These are phyloP conservation scores for Ciconia nigra DNA, from an alignment of 2,797 vertebrate genomes.

Conservation along the genomic window DNA sequence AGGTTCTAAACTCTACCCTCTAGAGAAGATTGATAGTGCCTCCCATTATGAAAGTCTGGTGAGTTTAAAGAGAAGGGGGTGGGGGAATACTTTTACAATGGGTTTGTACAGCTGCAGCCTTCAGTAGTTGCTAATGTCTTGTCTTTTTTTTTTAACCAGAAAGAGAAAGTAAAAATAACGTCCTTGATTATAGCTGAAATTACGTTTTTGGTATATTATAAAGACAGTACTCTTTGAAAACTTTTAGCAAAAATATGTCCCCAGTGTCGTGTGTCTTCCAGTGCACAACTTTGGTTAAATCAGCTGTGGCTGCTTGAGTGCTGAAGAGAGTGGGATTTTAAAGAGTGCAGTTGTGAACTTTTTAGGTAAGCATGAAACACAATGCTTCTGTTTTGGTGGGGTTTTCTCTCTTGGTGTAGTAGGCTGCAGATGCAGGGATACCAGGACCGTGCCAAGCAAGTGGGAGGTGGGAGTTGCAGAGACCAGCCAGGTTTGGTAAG, in stretches of 20 bases:
- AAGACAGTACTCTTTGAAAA: not conserved
- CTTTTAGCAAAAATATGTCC: not conserved
- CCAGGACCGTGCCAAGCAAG: not conserved
- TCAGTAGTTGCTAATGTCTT: not conserved
- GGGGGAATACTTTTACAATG: accelerated
- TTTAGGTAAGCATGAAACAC: not conserved
- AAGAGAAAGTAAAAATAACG: not conserved
- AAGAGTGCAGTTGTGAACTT: not conserved
- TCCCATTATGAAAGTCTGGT: not conserved
- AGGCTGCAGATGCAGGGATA: not conserved
- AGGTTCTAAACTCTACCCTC: not conserved
- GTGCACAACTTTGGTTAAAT: not conserved
- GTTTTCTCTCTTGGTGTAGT: not conserved
- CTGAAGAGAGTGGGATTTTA: not conserved
- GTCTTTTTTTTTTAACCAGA: not conserved
- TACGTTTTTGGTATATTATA: not conserved
- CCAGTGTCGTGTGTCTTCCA: not conserved
- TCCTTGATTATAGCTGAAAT: not conserved
- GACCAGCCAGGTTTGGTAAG: not conserved
- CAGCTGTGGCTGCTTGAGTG: not conserved
- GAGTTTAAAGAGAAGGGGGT: not conserved
- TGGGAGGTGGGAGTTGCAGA: not conserved
- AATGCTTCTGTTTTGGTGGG: not conserved
- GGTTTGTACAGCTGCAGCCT: not conserved
- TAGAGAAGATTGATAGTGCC: not conserved